Percentiles rank a stretch among this genome's conserved stretches.
These are phyloP conservation scores for Macrochelys suwanniensis DNA, from an alignment of 2,797 vertebrate species.

Conservation along the genomic window DNA sequence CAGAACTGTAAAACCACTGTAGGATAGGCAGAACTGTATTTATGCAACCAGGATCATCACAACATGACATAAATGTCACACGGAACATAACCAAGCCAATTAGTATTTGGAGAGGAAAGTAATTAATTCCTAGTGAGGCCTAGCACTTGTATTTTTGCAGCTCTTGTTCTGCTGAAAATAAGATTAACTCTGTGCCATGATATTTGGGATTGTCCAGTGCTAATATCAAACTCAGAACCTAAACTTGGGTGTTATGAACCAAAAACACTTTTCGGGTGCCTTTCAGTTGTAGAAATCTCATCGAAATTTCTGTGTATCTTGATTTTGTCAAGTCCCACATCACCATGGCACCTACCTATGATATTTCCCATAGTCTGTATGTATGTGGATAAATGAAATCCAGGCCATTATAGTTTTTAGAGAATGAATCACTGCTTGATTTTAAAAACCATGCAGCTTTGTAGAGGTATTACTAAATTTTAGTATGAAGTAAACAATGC, in stretches of 20 bases:
- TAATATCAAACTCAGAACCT: not conserved
- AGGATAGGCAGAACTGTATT: not conserved
- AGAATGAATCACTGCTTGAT: constrained; percentile 59
- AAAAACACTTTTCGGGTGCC: rapidly evolving
- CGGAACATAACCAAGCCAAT: not conserved
- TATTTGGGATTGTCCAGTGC: not conserved
- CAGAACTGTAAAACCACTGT: not conserved
- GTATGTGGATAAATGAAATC: constrained; percentile 13
- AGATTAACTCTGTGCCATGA: rapidly evolving
- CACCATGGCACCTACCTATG: not conserved
- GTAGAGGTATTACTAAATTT: constrained; percentile 73
- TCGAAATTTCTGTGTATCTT: not conserved
- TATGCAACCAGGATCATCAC: not conserved
- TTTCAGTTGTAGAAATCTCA: not conserved
- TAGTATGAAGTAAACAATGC: constrained; percentile 48
- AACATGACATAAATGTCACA: not conserved
- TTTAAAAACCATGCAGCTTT: constrained; percentile 72
- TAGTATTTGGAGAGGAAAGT: not conserved
- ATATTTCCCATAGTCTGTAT: not conserved
- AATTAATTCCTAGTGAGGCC: not conserved
- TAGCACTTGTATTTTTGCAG: not conserved
- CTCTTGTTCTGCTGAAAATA: not conserved
- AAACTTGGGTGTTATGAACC: not conserved
- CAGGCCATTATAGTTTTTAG: constrained; percentile 53
- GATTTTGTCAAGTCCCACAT: not conserved